Evolutionary conservation across 2,113 vertebrate genomes (phyloP).

Genomic region (Erythrocercus mccallii): DNA sequence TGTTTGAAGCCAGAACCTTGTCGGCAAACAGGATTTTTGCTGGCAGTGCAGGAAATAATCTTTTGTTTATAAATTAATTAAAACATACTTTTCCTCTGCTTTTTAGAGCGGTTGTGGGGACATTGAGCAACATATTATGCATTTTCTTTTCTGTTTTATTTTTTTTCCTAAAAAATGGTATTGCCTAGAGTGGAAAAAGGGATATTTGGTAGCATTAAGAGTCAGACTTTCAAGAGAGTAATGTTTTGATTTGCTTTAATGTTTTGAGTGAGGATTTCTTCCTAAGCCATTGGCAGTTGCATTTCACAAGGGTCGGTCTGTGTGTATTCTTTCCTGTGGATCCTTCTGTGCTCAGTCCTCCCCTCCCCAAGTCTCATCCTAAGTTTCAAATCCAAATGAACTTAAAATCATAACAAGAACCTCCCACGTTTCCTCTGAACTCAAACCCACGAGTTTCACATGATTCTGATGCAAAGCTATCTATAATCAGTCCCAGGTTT

Average conservation of each 20-base stretch:
- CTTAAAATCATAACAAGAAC: constrained; percentile 18
- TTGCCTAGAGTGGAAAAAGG: not conserved
- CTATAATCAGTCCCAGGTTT: constrained; percentile 1
- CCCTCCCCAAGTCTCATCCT: not conserved
- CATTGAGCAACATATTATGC: not conserved
- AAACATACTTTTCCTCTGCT: constrained; percentile 1
- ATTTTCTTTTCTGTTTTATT: not conserved
- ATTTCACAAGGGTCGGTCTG: not conserved
- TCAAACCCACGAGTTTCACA: constrained; percentile 5
- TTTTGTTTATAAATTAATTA: constrained; percentile 49
- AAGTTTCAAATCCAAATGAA: constrained; percentile 16
- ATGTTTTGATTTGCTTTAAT: not conserved
- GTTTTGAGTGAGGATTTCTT: not conserved
- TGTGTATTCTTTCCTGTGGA: not conserved
- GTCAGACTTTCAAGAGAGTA: not conserved
- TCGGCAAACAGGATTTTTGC: constrained; percentile 50
- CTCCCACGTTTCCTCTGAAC: constrained; percentile 36
- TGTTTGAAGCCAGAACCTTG: constrained; percentile 51
- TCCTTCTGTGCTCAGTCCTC: not conserved
- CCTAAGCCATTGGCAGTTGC: not conserved
- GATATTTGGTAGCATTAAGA: not conserved
- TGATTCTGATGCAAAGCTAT: not conserved
- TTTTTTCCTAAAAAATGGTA: not conserved
- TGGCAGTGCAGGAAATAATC: constrained; percentile 31
- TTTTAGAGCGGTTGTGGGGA: not conserved